Evolutionary conservation across 2,888 invertebrate species (phyloP).

Genomic region (Linyphia triangularis): DNA sequence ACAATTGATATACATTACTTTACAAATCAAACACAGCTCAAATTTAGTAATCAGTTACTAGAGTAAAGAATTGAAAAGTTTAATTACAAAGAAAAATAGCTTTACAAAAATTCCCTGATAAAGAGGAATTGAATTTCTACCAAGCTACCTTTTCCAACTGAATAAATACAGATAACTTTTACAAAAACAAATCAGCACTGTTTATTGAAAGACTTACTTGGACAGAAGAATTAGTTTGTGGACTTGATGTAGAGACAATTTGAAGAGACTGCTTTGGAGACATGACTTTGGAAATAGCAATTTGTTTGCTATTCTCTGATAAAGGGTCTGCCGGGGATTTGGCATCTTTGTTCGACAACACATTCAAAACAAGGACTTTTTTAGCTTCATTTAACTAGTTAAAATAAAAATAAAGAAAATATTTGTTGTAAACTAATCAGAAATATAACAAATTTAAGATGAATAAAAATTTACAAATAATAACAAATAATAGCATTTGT

Average conservation of each 20-base stretch:
- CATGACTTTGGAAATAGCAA: constrained; percentile 27
- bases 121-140: background rate
- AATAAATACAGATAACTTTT: too few relatives aligned
- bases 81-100: too few relatives aligned
- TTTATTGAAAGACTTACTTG: constrained; percentile 29
- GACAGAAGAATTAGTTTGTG: background rate
- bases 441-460: background rate
- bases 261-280: constrained; percentile 14
- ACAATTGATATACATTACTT: background rate
- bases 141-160: too few relatives aligned
- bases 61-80: background rate
- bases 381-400: constrained; percentile 26
- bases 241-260: background rate
- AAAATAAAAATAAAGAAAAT: background rate
- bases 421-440: too few relatives aligned
- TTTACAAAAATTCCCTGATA: background rate
- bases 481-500: background rate
- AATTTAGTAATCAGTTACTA: background rate
- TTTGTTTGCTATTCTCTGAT: background rate
- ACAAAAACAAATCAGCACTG: background rate
- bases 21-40: background rate
- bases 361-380: constrained; percentile 48
- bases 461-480: background rate
- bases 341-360: constrained; percentile 20
- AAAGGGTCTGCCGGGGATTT: background rate